phyloP scores from a whole-genome alignment of 2,888 invertebrate genomes.

The Nomada fabriciana region DNA sequence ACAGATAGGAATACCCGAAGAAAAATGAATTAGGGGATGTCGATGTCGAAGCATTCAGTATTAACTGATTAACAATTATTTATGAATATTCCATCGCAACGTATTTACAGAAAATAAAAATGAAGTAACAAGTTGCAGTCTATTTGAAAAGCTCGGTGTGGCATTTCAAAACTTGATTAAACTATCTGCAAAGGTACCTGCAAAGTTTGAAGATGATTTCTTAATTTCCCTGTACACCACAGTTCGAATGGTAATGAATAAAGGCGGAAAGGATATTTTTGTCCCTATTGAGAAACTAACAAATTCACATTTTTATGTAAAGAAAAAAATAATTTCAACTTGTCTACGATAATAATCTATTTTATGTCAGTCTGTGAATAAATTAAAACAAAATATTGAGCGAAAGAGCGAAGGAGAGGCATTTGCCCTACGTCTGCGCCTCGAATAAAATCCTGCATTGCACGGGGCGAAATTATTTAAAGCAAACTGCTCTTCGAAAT shows the following conservation, averaged over 20 bases:
- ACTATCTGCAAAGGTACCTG: neutral
- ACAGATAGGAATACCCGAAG: too few species aligned
- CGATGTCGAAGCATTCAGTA: neutral
- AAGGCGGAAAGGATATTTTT: too few species aligned
- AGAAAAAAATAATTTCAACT: too few species aligned
- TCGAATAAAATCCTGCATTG: conserved; percentile 62
- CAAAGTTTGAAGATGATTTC: neutral
- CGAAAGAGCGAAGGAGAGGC: conserved; percentile 27
- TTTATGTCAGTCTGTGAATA: conserved; percentile 50
- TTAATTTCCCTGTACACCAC: too few species aligned
- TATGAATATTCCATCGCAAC: neutral
- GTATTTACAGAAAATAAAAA: neutral
- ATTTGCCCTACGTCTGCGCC: conserved; percentile 49
- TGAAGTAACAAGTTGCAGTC: too few species aligned
- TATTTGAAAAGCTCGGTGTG: too few species aligned
- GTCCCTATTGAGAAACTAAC: too few species aligned
- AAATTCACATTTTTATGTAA: too few species aligned
- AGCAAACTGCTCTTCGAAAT: conserved; percentile 55
- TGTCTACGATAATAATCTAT: too few species aligned
- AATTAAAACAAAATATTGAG: conserved; percentile 41
- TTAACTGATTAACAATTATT: neutral
- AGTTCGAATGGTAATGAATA: too few species aligned
- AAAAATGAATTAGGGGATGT: too few species aligned
- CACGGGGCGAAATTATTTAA: conserved; percentile 67
- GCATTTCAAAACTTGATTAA: neutral